phyloP scores from a whole-genome alignment of 2,888 invertebrate genomes.

The Achlya flavicornis region DNA sequence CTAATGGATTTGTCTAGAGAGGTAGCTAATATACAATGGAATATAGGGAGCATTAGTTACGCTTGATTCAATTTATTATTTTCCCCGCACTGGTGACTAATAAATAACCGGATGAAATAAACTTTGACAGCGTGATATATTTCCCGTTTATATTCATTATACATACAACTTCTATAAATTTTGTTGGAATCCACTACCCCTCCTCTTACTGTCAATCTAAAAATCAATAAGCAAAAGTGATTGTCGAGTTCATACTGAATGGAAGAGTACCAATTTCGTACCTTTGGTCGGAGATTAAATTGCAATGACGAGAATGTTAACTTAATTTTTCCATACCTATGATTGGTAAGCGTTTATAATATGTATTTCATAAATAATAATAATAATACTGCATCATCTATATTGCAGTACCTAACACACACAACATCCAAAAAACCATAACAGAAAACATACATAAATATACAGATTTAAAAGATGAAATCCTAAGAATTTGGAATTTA shows the following conservation, averaged over 20 bases:
- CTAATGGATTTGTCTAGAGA: background rate
- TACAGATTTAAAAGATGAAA: no score
- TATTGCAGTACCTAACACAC: no score
- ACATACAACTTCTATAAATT: background rate
- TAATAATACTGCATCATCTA: no score
- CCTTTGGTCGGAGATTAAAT: no score
- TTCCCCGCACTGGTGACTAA: background rate
- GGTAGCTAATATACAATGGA: background rate
- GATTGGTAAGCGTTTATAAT: background rate
- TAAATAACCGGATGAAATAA: slow-evolving; percentile 8
- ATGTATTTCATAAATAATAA: no score
- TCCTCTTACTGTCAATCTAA: background rate
- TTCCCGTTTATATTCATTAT: background rate
- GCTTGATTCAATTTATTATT: background rate
- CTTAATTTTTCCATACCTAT: no score
- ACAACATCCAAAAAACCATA: no score
- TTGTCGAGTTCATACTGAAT: background rate
- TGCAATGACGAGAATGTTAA: no score
- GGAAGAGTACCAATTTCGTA: no score
- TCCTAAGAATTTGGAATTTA: no score
- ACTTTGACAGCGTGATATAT: slow-evolving; percentile 5
- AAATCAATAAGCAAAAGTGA: background rate
- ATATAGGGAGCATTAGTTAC: background rate
- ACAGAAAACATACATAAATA: no score
- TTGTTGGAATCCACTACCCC: background rate